A percentile compares a stretch with the other conserved stretches of the same genome.
Evolutionary conservation across 2,113 vertebrate species (phyloP).

Genomic region (Cyanocitta stelleri): DNA sequence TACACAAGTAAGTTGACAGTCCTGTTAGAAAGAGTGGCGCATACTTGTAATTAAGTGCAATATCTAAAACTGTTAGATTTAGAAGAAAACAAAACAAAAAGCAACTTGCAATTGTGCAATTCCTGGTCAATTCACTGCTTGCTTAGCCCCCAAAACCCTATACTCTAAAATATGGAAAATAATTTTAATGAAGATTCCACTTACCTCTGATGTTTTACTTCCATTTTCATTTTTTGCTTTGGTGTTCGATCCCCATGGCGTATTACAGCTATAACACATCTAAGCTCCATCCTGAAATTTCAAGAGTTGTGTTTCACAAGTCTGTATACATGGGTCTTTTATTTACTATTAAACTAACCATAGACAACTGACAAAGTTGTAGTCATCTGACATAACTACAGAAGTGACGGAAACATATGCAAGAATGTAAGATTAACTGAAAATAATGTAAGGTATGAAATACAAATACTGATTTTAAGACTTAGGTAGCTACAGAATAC

Average conservation of each 20-base stretch:
- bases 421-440: constrained; percentile 41
- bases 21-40: neutral
- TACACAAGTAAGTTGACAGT: neutral
- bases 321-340: neutral
- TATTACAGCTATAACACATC: constrained; percentile 84
- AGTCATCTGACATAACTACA: constrained; percentile 13
- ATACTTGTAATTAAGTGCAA: neutral
- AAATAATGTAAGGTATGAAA: constrained; percentile 12
- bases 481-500: constrained; percentile 1
- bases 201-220: constrained; percentile 82
- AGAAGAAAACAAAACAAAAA: neutral
- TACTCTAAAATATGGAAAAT: neutral
- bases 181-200: neutral
- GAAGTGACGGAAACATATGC: constrained; percentile 1
- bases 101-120: neutral
- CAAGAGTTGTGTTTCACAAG: neutral
- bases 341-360: neutral
- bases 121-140: neutral
- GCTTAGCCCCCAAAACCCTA: neutral
- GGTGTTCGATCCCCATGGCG: constrained; percentile 81
- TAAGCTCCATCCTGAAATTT: constrained; percentile 85
- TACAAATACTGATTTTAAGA: constrained; percentile 23
- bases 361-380: neutral
- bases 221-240: constrained; percentile 87
- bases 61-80: neutral